phyloP scores from a whole-genome alignment of 35 echinoderm and acorn worm species.

The Heliocidaris erythrogramma region DNA sequence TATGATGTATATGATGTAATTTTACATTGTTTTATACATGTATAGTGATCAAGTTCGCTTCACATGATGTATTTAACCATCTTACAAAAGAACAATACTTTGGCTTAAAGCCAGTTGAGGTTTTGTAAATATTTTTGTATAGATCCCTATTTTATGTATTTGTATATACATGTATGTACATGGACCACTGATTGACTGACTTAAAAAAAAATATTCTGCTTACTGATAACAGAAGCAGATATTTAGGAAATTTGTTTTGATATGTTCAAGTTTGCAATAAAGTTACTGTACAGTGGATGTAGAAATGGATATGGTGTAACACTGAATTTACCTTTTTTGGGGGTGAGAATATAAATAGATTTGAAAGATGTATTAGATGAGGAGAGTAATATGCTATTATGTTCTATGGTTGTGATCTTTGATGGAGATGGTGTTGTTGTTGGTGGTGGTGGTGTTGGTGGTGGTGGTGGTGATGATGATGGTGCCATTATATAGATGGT shows the following conservation, averaged over 20 bases:
- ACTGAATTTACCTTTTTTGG: neutral
- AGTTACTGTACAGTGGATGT: neutral
- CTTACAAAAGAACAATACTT: neutral
- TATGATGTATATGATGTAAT: neutral
- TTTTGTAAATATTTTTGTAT: neutral
- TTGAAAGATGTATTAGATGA: neutral
- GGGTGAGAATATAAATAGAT: neutral
- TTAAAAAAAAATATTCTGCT: neutral
- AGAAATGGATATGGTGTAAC: neutral
- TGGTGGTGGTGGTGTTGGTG: too few relatives aligned
- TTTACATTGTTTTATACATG: neutral
- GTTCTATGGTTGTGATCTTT: neutral
- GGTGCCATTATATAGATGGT: too few relatives aligned
- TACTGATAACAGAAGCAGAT: neutral
- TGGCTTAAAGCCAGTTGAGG: neutral
- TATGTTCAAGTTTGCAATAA: conserved; percentile 4
- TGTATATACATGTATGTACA: too few relatives aligned
- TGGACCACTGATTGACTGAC: neutral
- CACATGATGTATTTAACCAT: neutral
- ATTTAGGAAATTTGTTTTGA: neutral
- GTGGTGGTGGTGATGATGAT: too few relatives aligned
- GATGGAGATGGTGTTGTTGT: too few relatives aligned
- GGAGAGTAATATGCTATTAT: too few relatives aligned
- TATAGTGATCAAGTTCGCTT: neutral
- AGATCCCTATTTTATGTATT: conserved; percentile 1